These are phyloP conservation scores for Leptodirus hochenwartii DNA, from an alignment of 2,888 invertebrate species.

Conservation along the genomic window DNA sequence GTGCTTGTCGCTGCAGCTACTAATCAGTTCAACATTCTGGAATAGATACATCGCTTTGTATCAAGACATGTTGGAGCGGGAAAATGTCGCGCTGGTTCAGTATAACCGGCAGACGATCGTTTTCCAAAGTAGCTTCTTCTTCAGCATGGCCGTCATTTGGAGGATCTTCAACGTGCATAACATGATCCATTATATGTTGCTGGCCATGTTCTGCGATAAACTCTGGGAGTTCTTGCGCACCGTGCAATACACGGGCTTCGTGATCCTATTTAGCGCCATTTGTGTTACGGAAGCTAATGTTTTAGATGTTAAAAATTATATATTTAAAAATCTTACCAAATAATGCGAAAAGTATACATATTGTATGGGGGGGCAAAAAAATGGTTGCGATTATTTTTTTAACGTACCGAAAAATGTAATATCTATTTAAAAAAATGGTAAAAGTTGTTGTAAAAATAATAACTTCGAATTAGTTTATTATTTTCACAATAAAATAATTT, in stretches of 20 bases:
- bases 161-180: constrained; percentile 64
- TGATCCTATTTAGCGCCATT: constrained; percentile 45
- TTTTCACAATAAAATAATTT: constrained; percentile 1
- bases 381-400: not conserved
- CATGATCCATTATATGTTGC: constrained; percentile 49
- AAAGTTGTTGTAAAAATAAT: too few species aligned
- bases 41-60: constrained; percentile 69
- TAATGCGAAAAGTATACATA: too few species aligned
- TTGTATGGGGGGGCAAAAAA: too few species aligned
- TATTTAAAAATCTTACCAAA: constrained; percentile 26
- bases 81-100: constrained; percentile 33
- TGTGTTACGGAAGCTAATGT: constrained; percentile 57
- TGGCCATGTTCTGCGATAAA: constrained; percentile 67
- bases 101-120: constrained; percentile 35
- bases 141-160: constrained; percentile 57
- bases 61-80: constrained; percentile 55
- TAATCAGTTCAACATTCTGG: constrained; percentile 63
- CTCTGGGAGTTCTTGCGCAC: constrained; percentile 56
- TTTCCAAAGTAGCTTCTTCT: constrained; percentile 56
- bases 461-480: too few species aligned
- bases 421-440: too few species aligned
- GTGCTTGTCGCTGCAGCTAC: constrained; percentile 49
- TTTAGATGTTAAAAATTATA: constrained; percentile 36
- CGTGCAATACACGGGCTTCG: constrained; percentile 53
- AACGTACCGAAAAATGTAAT: too few species aligned